phyloP scores from a whole-genome alignment of 2,113 vertebrate genomes.

The Chlorocebus sabaeus region DNA sequence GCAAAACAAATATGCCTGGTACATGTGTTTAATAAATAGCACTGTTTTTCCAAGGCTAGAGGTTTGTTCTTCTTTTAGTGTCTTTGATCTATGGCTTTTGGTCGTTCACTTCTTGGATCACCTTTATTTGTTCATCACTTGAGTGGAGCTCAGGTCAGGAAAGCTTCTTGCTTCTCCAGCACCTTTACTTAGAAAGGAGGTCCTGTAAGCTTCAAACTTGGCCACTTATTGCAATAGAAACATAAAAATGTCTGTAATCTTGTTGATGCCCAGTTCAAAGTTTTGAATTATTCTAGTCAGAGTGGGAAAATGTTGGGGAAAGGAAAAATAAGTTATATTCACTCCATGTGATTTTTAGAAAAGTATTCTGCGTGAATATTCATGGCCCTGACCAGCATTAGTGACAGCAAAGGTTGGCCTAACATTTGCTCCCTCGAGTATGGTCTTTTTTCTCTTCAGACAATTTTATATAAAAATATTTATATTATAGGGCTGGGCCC shows the following conservation, averaged over 20 bases:
- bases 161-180: no score
- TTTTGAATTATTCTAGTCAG: slow-evolving; percentile 38
- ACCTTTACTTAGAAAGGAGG: not conserved
- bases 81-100: not conserved
- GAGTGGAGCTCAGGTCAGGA: not conserved
- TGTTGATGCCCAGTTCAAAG: not conserved
- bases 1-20: not conserved
- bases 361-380: slow-evolving; percentile 41
- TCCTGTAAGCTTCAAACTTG: not conserved
- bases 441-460: not conserved
- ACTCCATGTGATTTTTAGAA: not conserved
- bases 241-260: not conserved
- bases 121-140: not conserved
- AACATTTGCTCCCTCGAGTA: not conserved
- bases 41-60: not conserved
- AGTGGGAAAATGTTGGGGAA: slow-evolving; percentile 17
- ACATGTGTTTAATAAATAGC: not conserved
- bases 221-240: not conserved
- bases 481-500: no score
- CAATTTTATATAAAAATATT: slow-evolving; percentile 11
- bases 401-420: not conserved
- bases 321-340: slow-evolving; percentile 25
- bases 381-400: not conserved
- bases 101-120: not conserved
- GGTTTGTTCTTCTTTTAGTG: not conserved